These are phyloP conservation scores for Plagodis dolabraria DNA, from an alignment of 2,888 invertebrate species.

Conservation along the genomic window DNA sequence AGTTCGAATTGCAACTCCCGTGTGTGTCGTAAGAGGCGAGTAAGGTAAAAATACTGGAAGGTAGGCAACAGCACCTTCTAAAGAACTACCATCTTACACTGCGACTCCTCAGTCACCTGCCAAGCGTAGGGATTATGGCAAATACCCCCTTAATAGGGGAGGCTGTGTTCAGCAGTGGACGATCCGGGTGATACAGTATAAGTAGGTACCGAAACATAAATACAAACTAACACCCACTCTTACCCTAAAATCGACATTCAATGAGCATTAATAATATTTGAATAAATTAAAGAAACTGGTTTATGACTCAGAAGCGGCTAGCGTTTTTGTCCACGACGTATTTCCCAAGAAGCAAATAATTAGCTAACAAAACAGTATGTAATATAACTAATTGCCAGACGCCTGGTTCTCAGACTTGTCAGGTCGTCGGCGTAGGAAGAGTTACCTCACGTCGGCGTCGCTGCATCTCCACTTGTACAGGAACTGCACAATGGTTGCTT, in stretches of 20 bases:
- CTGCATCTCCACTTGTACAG: neutral
- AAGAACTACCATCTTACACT: no score
- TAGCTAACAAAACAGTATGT: conserved; percentile 30
- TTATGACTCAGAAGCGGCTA: conserved; percentile 13
- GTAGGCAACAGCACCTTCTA: no score
- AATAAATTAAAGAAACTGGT: conserved; percentile 8
- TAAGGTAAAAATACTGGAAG: no score
- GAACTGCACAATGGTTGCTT: neutral
- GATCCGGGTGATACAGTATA: no score
- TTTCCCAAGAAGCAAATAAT: conserved; percentile 20
- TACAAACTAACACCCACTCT: neutral
- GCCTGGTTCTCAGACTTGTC: conserved; percentile 10
- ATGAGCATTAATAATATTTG: conserved; percentile 6
- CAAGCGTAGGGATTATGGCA: no score
- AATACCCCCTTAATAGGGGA: no score
- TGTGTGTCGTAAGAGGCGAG: no score
- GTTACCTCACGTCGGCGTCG: conserved; percentile 12
- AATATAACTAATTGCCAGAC: conserved; percentile 7
- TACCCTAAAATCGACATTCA: neutral
- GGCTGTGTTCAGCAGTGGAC: no score
- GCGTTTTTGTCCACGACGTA: conserved; percentile 16
- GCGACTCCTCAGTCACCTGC: no score
- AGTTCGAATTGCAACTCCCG: no score
- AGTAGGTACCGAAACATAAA: no score
- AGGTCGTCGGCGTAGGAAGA: conserved; percentile 6